Conservation (phyloP, 2,888 invertebrate genomes). For the Dromius quadrimaculatus region DNA sequence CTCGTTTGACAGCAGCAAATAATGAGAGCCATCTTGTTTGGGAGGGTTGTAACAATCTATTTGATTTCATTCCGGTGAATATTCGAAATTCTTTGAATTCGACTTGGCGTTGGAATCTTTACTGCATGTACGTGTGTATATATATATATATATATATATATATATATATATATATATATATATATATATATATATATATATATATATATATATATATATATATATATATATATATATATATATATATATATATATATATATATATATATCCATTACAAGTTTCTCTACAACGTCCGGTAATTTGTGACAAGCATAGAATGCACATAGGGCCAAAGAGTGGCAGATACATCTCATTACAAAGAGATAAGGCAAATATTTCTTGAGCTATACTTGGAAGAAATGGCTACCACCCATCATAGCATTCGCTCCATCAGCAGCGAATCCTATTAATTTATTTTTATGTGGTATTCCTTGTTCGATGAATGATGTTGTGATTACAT, state of each 20-base stretch:
- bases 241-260: neutral
- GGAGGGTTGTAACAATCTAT: conserved; percentile 53
- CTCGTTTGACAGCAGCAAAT: conserved; percentile 41
- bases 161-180: too few species aligned
- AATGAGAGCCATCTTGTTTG: conserved; percentile 55
- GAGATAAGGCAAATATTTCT: conserved; percentile 52
- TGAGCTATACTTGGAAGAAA: conserved; percentile 51
- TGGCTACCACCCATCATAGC: conserved; percentile 54
- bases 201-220: too few species aligned
- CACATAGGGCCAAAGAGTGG: conserved; percentile 53
- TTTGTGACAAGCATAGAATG: conserved; percentile 47
- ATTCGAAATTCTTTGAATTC: neutral
- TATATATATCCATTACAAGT: neutral
- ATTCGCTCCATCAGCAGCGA: conserved; percentile 55
- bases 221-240: too few species aligned
- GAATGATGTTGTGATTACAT: conserved; percentile 52
- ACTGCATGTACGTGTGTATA: neutral
- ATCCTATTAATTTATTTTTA: conserved; percentile 53
- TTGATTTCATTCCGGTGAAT: conserved; percentile 42
- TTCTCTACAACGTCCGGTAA: conserved; percentile 49
- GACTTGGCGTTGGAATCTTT: neutral
- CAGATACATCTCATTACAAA: conserved; percentile 55
- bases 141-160: too few species aligned
- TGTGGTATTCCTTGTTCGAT: conserved; percentile 53
- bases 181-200: too few species aligned